Conservation (phyloP, 2,888 invertebrate species). For the Argynnis bischoffii region DNA sequence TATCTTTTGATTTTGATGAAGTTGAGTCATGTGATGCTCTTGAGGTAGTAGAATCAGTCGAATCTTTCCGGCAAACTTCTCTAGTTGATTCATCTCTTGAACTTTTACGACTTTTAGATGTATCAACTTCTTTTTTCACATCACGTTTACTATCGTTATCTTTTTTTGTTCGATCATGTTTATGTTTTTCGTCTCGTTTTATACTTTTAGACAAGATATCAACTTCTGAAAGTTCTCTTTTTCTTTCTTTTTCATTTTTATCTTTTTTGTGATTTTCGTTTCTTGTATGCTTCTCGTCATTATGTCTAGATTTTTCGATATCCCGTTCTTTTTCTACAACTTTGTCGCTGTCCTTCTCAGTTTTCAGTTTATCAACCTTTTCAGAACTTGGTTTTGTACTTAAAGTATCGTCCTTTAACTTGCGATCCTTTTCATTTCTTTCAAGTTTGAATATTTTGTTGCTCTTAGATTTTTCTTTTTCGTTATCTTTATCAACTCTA, state of each 20-base stretch:
- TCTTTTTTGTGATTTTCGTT: slow-evolving; percentile 79
- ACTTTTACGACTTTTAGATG: slow-evolving; percentile 64
- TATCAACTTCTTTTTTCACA: slow-evolving; percentile 68
- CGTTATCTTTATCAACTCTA: slow-evolving; percentile 65
- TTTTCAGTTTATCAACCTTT: slow-evolving; percentile 53
- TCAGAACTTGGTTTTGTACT: slow-evolving; percentile 53
- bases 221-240: slow-evolving; percentile 58
- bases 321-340: slow-evolving; percentile 57
- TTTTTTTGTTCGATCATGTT: slow-evolving; percentile 68
- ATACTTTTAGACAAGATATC: slow-evolving; percentile 47
- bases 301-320: slow-evolving; percentile 57
- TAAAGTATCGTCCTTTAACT: slow-evolving; percentile 51
- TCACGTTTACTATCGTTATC: slow-evolving; percentile 71
- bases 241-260: slow-evolving; percentile 66
- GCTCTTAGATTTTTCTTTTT: slow-evolving; percentile 62
- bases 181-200: slow-evolving; percentile 78
- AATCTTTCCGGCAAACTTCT: slow-evolving; percentile 76
- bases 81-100: slow-evolving; percentile 71
- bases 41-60: slow-evolving; percentile 76
- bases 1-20: slow-evolving; percentile 60
- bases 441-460: slow-evolving; percentile 57
- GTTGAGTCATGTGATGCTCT: slow-evolving; percentile 71
- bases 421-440: slow-evolving; percentile 61
- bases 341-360: slow-evolving; percentile 60
- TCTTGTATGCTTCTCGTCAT: slow-evolving; percentile 67